phyloP scores from a whole-genome alignment of 2,113 vertebrate genomes.

The Erythrocebus patas region DNA sequence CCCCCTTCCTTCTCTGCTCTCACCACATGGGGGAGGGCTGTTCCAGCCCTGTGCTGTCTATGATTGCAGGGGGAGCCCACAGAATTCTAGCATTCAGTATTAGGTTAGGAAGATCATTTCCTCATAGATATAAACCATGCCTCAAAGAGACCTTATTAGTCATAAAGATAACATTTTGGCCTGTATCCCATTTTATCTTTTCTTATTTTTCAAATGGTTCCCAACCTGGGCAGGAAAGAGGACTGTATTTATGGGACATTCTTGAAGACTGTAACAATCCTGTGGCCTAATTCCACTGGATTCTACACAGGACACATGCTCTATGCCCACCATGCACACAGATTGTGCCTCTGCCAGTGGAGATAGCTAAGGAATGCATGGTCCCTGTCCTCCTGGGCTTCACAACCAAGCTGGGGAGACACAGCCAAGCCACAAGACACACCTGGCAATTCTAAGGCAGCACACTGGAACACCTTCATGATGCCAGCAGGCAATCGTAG shows the following conservation, averaged over 20 bases:
- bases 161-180: not conserved
- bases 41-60: not conserved
- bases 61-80: not conserved
- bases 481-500: not conserved
- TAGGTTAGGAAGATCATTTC: not conserved
- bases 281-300: not conserved
- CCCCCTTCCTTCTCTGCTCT: not conserved
- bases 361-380: not conserved
- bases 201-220: not conserved
- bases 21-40: rapidly evolving
- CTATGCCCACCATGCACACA: not conserved
- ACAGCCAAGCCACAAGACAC: not conserved
- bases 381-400: not conserved
- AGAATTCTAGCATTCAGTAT: rapidly evolving
- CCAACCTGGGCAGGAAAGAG: not conserved
- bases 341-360: rapidly evolving
- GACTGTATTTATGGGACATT: not conserved
- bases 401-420: not conserved
- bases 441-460: not conserved
- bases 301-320: not conserved
- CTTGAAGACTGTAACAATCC: not conserved
- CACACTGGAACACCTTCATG: not conserved
- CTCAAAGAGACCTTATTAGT: not conserved
- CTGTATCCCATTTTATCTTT: not conserved
- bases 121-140: not conserved